phyloP scores from a whole-genome alignment of 2,113 vertebrate genomes.

The Sinosuthora webbiana region DNA sequence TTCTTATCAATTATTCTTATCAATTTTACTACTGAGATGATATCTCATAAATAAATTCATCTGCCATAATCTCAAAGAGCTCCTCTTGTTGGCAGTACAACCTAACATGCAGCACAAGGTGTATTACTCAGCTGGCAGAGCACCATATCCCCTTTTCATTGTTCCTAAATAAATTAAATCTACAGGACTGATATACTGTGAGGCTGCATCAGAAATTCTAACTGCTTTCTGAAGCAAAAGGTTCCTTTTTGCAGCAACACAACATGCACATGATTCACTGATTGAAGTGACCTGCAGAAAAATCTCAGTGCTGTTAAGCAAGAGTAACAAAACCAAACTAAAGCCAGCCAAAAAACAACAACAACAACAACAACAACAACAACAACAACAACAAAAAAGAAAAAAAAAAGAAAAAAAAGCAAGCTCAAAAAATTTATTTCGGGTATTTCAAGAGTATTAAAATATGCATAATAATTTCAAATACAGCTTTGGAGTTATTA shows the following conservation, averaged over 20 bases:
- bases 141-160: background rate
- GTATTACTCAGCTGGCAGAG: background rate
- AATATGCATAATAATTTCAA: background rate
- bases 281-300: background rate
- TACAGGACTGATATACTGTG: background rate
- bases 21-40: background rate
- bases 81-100: background rate
- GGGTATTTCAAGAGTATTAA: background rate
- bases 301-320: background rate
- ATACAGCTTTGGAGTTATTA: background rate
- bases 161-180: background rate
- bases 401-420: background rate
- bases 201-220: background rate
- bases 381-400: no score
- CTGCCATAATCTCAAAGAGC: background rate
- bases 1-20: background rate
- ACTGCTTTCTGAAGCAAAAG: background rate
- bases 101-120: background rate
- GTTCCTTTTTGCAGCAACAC: background rate
- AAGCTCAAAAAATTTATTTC: background rate
- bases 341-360: background rate
- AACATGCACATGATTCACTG: background rate
- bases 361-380: no score
- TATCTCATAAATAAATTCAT: background rate
- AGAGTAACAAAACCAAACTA: background rate